A percentile compares a stretch with the other conserved stretches of the same genome.
phyloP scores from a whole-genome alignment of 2,113 vertebrate species.

The Antigone vipio region DNA sequence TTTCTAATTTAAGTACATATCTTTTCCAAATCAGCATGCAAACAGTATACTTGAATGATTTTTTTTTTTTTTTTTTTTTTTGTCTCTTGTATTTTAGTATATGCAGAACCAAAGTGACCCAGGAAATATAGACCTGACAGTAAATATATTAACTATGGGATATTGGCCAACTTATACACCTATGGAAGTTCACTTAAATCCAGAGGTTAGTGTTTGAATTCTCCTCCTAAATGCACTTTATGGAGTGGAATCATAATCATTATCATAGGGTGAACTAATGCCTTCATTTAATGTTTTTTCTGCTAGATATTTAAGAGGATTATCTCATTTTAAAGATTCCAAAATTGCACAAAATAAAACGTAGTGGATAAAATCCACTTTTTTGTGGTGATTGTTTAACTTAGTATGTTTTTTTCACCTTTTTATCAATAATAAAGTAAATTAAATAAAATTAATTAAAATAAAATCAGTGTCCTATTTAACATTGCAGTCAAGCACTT shows the following conservation, averaged over 20 bases:
- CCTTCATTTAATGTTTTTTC: background rate
- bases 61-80: background rate
- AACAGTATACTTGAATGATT: background rate
- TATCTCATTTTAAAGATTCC: background rate
- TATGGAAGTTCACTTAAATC: slow-evolving; percentile 81
- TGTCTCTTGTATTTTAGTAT: slow-evolving; percentile 64
- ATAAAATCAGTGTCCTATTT: background rate
- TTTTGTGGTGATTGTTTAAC: background rate
- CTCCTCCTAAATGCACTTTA: background rate
- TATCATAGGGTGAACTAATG: background rate
- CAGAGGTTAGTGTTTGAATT: slow-evolving; percentile 71
- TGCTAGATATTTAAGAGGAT: background rate
- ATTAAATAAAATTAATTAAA: background rate
- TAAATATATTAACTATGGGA: slow-evolving; percentile 85
- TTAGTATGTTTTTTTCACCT: background rate
- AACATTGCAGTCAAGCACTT: background rate
- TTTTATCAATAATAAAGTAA: background rate
- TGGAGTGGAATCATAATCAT: background rate
- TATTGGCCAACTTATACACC: slow-evolving; percentile 85
- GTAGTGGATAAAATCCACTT: background rate
- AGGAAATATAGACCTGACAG: slow-evolving; percentile 81
- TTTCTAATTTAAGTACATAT: background rate
- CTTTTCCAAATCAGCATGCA: background rate
- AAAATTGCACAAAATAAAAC: background rate
- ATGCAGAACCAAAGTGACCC: slow-evolving; percentile 83